Conservation (phyloP, 2,113 vertebrate species). For the Anguilla japonica region DNA sequence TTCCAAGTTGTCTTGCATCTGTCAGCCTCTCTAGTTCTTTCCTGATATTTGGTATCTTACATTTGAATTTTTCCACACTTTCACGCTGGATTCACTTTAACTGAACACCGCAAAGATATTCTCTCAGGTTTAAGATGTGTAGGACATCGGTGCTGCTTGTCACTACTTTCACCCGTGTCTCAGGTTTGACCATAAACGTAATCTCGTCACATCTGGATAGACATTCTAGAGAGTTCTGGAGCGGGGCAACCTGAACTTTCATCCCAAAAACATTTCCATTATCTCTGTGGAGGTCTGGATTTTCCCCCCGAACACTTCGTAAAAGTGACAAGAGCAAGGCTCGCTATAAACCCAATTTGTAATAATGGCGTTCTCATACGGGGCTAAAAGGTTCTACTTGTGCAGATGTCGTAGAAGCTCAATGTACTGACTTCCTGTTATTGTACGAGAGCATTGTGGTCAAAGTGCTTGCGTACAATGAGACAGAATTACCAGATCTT, state of each 20-base stretch:
- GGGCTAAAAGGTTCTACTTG: not conserved
- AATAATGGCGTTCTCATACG: not conserved
- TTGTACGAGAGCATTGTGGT: not conserved
- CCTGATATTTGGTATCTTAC: not conserved
- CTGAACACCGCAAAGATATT: not conserved
- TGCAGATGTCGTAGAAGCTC: not conserved
- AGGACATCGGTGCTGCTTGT: not conserved
- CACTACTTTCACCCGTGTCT: not conserved
- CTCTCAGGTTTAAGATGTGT: not conserved
- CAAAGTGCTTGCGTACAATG: not conserved
- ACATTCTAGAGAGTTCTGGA: not conserved
- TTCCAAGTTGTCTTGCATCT: not conserved
- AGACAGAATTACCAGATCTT: not conserved
- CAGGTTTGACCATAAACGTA: not conserved
- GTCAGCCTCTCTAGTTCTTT: not conserved
- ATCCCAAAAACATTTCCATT: not conserved
- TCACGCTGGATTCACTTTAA: not conserved
- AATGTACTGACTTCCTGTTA: not conserved
- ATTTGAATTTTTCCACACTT: not conserved
- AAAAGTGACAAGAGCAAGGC: not conserved
- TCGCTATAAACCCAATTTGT: constrained; percentile 7
- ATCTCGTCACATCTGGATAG: not conserved
- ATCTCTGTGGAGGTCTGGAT: not conserved
- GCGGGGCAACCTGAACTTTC: not conserved
- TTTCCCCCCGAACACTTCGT: not conserved